A percentile compares a stretch with the other conserved stretches of the same genome.
phyloP scores from a whole-genome alignment of 2,113 vertebrate genomes.

The Hippocampus comes region DNA sequence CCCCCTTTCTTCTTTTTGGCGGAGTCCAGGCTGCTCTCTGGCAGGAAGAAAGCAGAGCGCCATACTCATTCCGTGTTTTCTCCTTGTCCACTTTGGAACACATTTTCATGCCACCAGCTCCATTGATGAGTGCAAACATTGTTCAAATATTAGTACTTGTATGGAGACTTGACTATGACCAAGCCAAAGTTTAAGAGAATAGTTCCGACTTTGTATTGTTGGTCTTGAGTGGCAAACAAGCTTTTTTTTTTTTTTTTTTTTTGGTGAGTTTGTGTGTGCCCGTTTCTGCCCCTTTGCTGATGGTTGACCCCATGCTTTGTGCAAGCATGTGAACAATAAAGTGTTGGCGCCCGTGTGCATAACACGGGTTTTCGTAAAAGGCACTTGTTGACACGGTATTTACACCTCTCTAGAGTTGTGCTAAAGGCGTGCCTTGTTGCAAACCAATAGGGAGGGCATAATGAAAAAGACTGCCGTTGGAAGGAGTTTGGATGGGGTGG shows the following conservation, averaged over 20 bases:
- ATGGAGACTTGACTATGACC: slow-evolving; percentile 33
- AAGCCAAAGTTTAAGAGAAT: slow-evolving; percentile 32
- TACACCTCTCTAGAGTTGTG: slow-evolving; percentile 62
- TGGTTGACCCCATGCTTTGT: slow-evolving; percentile 46
- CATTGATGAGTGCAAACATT: slow-evolving; percentile 15
- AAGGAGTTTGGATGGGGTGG: slow-evolving; percentile 24
- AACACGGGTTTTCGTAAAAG: slow-evolving; percentile 51
- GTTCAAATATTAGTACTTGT: slow-evolving; percentile 20
- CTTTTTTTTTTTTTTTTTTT: slow-evolving; percentile 26
- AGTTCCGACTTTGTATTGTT: slow-evolving; percentile 41
- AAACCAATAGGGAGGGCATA: slow-evolving; percentile 55
- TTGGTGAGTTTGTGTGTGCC: not conserved
- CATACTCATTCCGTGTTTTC: not conserved
- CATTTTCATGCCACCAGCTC: slow-evolving; percentile 22
- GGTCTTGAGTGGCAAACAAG: slow-evolving; percentile 36
- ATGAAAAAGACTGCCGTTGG: slow-evolving; percentile 53
- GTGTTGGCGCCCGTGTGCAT: slow-evolving; percentile 25
- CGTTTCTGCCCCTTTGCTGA: slow-evolving; percentile 31
- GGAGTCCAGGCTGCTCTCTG: slow-evolving; percentile 35
- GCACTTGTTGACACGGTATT: slow-evolving; percentile 67
- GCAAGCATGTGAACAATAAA: slow-evolving; percentile 1
- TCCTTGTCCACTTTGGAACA: not conserved
- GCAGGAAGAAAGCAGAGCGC: slow-evolving; percentile 27
- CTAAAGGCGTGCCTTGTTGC: slow-evolving; percentile 62
- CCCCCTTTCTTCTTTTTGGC: slow-evolving; percentile 42